Base-by-base conservation (phyloP, 2,113 vertebrate genomes). In the Platichthys flesus region DNA sequence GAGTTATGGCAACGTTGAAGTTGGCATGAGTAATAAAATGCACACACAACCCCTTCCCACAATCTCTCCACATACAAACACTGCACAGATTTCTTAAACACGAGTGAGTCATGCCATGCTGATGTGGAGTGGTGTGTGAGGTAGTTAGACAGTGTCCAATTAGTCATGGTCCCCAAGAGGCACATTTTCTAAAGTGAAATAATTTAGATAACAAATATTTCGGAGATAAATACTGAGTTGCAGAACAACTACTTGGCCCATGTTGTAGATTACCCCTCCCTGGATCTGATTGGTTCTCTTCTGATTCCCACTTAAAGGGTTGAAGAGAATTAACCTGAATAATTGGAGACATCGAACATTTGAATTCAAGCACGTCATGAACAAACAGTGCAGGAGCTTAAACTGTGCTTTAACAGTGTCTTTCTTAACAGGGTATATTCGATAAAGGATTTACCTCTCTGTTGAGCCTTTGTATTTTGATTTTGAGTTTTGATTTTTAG, bases 381-480 rank as follows among this genome's bases (percentile, higher is more conserved):
- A 73, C 65, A 13, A 78, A 74, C 81, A 83, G 81, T 86, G 90
- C 75, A 60, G 82, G 84, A 86, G 82, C 85, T 85, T 82, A 83
- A 31, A 62, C 60, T 90, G 79, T 81, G 56, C 79, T 81, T 78
- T 42, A 82, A 71, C 66, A 64, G 76, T 88, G 69, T 78, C n/a
- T 35, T 20, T 59, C 73, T 78, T 67, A 72, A 90, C 13, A 73
- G 70, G 67, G 62, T 83, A 86, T 88, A 89, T 70, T 88, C 84
- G 74, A 89, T 88, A 74, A 94, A 95, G 93, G 93, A 96, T 96
- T 97, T 97, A 97, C 97, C 97, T 97, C 96, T 96, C 95, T 93
- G 94, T 95, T 94, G 96, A 96, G 96, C 94, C 94, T 96, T 79
- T 92, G 87, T 83, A 85, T 94, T 92, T 92, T 92, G 85, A 89